Percentiles rank a stretch among this genome's conserved stretches.
Evolutionary conservation across 2,888 invertebrate genomes (phyloP).

Genomic region (Melieria picta): DNA sequence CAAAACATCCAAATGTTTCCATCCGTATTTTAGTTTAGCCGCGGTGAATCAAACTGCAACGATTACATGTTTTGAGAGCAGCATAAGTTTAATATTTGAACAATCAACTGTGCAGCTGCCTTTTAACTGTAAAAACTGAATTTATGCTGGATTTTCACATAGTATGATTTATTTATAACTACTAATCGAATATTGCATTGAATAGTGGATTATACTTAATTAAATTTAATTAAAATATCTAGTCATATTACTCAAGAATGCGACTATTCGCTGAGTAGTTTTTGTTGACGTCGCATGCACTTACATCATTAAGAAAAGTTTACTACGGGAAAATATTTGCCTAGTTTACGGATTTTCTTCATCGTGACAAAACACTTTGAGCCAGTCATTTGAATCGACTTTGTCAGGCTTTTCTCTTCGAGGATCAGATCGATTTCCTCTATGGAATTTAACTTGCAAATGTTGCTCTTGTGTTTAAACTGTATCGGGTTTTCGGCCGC

Average conservation of each 20-base stretch:
- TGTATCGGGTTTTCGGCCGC: conserved; percentile 53
- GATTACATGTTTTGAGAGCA: too few species aligned
- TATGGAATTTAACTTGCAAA: conserved; percentile 63
- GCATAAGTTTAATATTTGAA: too few species aligned
- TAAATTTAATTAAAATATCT: conserved; percentile 37
- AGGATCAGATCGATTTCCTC: conserved; percentile 64
- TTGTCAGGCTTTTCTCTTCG: conserved; percentile 63
- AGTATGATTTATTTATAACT: conserved; percentile 31
- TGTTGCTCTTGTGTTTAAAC: conserved; percentile 51
- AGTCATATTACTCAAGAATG: conserved; percentile 28
- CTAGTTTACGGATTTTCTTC: conserved; percentile 72
- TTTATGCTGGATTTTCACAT: not conserved
- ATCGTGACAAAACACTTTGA: conserved; percentile 64
- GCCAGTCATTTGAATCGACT: conserved; percentile 62
- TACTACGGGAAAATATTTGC: conserved; percentile 75
- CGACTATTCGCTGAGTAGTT: conserved; percentile 23
- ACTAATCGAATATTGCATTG: conserved; percentile 43
- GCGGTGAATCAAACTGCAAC: too few species aligned
- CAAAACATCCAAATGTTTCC: too few species aligned
- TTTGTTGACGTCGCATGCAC: conserved; percentile 23
- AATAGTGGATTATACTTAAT: conserved; percentile 45
- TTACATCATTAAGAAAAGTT: conserved; percentile 59
- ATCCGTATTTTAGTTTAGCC: too few species aligned
- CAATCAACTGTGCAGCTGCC: not conserved
- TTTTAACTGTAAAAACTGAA: not conserved